Percentiles rank a stretch among this genome's conserved stretches.
Evolutionary conservation across 2,113 vertebrate genomes (phyloP).

Genomic region (Tamias sibiricus): DNA sequence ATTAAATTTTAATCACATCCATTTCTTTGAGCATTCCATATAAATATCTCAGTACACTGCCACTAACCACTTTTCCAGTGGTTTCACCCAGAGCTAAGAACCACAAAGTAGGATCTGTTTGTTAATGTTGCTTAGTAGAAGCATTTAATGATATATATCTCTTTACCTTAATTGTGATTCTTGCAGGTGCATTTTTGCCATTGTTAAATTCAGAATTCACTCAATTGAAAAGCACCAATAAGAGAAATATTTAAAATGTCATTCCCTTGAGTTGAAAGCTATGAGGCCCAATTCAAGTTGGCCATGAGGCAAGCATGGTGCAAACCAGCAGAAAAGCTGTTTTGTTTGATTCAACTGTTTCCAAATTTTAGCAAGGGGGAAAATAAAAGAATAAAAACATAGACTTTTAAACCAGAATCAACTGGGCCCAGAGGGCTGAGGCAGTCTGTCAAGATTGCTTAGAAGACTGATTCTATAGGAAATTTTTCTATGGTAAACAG

Average conservation of each 20-base stretch:
- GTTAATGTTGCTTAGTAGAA: not conserved
- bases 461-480: not conserved
- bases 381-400: conserved; percentile 41
- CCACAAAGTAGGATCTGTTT: not conserved
- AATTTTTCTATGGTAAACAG: not conserved
- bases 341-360: conserved; percentile 36
- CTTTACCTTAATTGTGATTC: conserved; percentile 20
- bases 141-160: not conserved
- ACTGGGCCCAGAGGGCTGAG: not conserved
- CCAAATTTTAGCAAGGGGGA: not conserved
- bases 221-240: not conserved
- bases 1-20: conserved; percentile 43
- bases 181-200: not conserved
- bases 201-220: not conserved
- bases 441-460: conserved; percentile 7
- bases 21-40: conserved; percentile 9
- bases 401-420: conserved; percentile 13
- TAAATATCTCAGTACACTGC: not conserved
- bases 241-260: not conserved
- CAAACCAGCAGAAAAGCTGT: not conserved
- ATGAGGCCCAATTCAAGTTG: not conserved
- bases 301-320: not conserved
- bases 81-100: conserved; percentile 6
- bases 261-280: not conserved
- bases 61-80: not conserved